These are phyloP conservation scores for Andricus grossulariae DNA, from an alignment of 1,140 invertebrate genomes.

Conservation along the genomic window DNA sequence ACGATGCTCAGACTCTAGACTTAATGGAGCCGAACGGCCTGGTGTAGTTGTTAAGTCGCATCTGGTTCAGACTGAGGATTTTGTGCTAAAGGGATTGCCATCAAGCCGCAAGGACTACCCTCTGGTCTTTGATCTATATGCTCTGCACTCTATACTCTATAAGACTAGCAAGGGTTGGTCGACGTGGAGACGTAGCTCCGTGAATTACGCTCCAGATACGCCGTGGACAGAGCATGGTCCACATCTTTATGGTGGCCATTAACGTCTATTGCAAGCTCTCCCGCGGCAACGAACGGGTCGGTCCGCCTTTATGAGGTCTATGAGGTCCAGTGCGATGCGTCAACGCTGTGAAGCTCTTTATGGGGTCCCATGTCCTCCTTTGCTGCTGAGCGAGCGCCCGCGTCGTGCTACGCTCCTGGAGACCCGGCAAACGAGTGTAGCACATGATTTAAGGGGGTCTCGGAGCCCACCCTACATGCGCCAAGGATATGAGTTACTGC, in stretches of 20 bases:
- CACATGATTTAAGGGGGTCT: constrained; percentile 64
- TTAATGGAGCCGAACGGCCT: too few species aligned
- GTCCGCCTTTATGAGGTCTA: constrained; percentile 47
- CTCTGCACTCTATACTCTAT: too few species aligned
- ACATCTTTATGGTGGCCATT: constrained; percentile 58
- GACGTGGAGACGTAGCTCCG: constrained; percentile 31
- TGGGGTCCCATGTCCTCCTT: constrained; percentile 33
- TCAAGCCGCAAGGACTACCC: background rate
- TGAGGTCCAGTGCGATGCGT: constrained; percentile 26
- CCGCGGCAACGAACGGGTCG: constrained; percentile 36
- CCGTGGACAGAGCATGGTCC: constrained; percentile 39
- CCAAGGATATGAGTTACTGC: constrained; percentile 67
- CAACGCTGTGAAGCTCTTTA: constrained; percentile 4
- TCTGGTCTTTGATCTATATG: background rate
- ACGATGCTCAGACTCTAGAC: too few species aligned
- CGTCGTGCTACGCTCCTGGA: constrained; percentile 33
- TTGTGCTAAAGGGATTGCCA: constrained; percentile 4
- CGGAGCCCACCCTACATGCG: constrained; percentile 58
- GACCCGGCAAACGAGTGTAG: constrained; percentile 61
- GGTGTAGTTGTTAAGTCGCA: too few species aligned
- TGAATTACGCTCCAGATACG: constrained; percentile 48
- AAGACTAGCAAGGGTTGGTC: background rate
- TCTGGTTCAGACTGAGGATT: background rate
- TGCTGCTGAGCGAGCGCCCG: constrained; percentile 28
- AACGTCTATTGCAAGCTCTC: constrained; percentile 53